These are phyloP conservation scores for Brachionus asplanchnoidis DNA, from an alignment of 1,140 invertebrate species.

Conservation along the genomic window DNA sequence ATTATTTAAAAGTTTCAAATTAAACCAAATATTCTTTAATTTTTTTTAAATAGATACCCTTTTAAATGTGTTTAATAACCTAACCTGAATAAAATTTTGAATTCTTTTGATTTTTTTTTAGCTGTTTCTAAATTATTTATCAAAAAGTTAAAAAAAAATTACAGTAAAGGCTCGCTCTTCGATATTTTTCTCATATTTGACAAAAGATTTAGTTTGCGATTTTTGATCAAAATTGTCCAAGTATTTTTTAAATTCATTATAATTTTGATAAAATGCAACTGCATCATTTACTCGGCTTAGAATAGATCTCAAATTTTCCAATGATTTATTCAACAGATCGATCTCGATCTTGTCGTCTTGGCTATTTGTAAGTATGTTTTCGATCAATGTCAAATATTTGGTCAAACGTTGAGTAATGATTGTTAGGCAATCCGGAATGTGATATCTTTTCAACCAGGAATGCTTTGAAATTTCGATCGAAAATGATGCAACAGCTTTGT, in stretches of 20 bases:
- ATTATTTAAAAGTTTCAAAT: no score
- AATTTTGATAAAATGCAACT: conserved; percentile 34
- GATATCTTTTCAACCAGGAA: conserved; percentile 10
- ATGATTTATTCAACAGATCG: conserved; percentile 6
- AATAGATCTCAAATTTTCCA: conserved; percentile 29
- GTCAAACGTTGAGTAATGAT: conserved; percentile 37
- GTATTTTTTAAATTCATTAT: conserved; percentile 32
- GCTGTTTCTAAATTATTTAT: neutral
- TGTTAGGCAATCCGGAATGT: conserved; percentile 32
- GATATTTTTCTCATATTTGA: conserved; percentile 4
- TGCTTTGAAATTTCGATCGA: conserved; percentile 36
- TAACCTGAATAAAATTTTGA: no score
- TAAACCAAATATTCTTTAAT: no score
- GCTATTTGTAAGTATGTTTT: conserved; percentile 38
- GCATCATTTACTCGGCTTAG: conserved; percentile 26
- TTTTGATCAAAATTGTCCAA: conserved; percentile 32
- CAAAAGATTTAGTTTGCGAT: conserved; percentile 8
- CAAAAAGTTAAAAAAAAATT: neutral
- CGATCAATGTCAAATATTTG: conserved; percentile 34
- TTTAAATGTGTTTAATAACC: no score
- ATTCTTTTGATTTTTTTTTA: no score
- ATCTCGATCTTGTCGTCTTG: neutral
- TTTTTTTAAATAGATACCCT: no score
- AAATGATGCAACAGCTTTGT: conserved; percentile 19
- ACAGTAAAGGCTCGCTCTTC: conserved; percentile 12